Conservation (phyloP, 2,113 vertebrate genomes). For the Indri indri region DNA sequence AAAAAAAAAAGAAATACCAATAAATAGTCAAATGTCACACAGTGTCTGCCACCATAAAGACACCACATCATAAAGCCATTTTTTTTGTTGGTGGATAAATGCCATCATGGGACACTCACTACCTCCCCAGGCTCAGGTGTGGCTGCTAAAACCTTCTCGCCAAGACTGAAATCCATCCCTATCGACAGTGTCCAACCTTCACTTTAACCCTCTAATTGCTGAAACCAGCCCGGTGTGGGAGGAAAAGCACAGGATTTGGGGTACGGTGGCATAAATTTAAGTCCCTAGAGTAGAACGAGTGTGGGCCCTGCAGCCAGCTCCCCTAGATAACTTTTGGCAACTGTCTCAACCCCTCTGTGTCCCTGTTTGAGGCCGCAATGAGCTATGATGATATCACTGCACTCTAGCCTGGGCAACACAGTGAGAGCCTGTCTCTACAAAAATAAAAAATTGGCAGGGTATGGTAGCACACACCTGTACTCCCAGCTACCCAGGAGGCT, state of each 20-base stretch:
- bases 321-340: too few relatives aligned
- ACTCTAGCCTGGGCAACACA: neutral
- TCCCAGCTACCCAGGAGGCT: too few relatives aligned
- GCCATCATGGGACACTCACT: too few relatives aligned
- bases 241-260: neutral
- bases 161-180: neutral
- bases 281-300: neutral
- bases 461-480: too few relatives aligned
- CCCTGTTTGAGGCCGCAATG: neutral
- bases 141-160: neutral
- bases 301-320: neutral
- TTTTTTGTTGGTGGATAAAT: neutral
- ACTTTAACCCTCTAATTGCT: neutral
- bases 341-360: neutral
- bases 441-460: too few relatives aligned
- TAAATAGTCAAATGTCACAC: neutral
- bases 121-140: neutral
- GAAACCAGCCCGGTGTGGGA: neutral
- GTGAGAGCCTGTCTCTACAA: neutral
- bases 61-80: neutral
- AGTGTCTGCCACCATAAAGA: neutral
- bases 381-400: neutral
- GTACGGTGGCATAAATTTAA: neutral
- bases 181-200: neutral
- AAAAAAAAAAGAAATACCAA: neutral